A percentile compares a stretch with the other conserved stretches of the same genome.
Evolutionary conservation across 2,888 invertebrate species (phyloP).

Genomic region (Allacma fusca): DNA sequence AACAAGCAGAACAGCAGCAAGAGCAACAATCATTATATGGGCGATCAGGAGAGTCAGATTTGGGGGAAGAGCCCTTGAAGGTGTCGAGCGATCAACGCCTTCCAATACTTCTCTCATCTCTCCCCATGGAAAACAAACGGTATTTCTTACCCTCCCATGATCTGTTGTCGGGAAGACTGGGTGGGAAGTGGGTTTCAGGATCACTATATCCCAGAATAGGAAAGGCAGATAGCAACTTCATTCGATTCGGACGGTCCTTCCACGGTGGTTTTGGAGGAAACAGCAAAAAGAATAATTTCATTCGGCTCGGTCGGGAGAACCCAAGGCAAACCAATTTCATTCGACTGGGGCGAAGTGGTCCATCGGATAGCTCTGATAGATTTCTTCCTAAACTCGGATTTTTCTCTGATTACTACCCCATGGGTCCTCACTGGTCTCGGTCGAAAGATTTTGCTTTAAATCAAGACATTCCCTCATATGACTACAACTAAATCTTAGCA

Average conservation of each 20-base stretch:
- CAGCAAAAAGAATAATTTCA: slow-evolving; percentile 61
- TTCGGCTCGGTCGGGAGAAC: slow-evolving; percentile 61
- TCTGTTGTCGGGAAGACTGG: not conserved
- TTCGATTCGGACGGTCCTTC: slow-evolving; percentile 57
- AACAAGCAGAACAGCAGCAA: slow-evolving; percentile 27
- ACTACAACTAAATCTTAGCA: not conserved
- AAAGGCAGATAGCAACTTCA: slow-evolving; percentile 58
- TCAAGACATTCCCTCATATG: slow-evolving; percentile 25
- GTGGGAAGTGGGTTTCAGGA: not conserved
- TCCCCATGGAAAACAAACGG: slow-evolving; percentile 22
- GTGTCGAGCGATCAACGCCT: slow-evolving; percentile 16
- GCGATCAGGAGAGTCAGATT: not conserved
- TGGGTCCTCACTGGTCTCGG: slow-evolving; percentile 35
- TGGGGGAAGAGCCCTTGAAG: slow-evolving; percentile 28
- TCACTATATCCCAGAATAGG: slow-evolving; percentile 49
- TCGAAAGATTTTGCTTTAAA: slow-evolving; percentile 27
- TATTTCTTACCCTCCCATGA: slow-evolving; percentile 14
- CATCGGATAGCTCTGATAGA: slow-evolving; percentile 48
- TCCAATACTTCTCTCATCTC: not conserved
- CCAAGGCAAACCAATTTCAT: slow-evolving; percentile 60
- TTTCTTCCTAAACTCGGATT: slow-evolving; percentile 27
- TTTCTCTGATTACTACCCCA: slow-evolving; percentile 32
- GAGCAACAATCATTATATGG: slow-evolving; percentile 12
- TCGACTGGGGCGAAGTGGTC: slow-evolving; percentile 58
- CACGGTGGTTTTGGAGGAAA: not conserved